Base-by-base conservation (phyloP, 2,113 vertebrate genomes). In the Zeus faber region DNA sequence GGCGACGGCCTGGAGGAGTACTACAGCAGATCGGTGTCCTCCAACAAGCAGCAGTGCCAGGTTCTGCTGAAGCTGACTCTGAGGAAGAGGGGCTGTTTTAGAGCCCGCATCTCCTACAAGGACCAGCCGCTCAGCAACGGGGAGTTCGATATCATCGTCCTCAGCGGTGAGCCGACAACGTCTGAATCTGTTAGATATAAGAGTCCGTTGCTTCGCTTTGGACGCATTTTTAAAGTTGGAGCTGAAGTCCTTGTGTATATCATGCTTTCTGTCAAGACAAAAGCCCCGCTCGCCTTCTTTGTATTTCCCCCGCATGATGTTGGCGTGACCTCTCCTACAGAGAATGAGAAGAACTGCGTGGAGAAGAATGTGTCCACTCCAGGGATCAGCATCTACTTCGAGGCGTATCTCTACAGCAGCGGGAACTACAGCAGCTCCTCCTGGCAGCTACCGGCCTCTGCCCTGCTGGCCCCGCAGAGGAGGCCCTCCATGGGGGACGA, bases 341-440 rank as follows among this genome's bases (percentile, higher is more conserved):
- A 98, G 83, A 93, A 91, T 40, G 97, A 99, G 76, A 98, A 93
- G 88, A 89, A 89, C 78, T 94, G 89, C 23, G 96, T 99, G 52
- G 97, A 99, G 82, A 96, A 94, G 82, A 96, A 98, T 7, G 96
- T 99, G 55, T 97, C 94, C 80, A 97, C 93, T 48, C 96, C 96
- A 62, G 97, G 97, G 69, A 93, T 93, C 61, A 95, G 93, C 69
- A 95, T 98, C 88, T 98, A 98, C 85, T 98, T 98, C 62, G 96
- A 99, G 87, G 94, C 95, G 6, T 98, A 98, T 85, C 93, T 98
- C 64, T 97, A 98, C 6, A 92, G 91, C 77, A 90, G 89, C 50
- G 88, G 92, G 53, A 94, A 91, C 85, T 95, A 94, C 61, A 82
- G 88, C 75, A 91, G 89, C 72, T 90, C 87, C 8, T 90, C 93